Base-by-base conservation (phyloP, 2,888 invertebrate genomes). In the Pseudanteris insignis region DNA sequence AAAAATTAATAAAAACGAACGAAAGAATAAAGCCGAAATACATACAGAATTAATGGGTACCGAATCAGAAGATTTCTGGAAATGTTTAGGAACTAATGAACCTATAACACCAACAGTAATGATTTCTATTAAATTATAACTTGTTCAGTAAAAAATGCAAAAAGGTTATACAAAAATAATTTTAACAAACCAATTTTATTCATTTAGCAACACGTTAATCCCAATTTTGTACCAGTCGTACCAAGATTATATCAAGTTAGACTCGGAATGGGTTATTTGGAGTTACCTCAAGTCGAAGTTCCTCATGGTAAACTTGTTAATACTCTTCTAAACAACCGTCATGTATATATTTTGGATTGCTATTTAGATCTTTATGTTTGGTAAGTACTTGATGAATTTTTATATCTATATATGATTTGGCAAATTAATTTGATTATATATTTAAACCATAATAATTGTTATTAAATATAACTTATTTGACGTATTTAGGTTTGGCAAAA, bases 1-100 rank as follows among this genome's bases (percentile, higher is more conserved):
- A 80, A 98, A 98, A 81, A 94, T 99, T 53, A 99, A 97, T 81
- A 98, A 98, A 81, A 94, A 96, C 75, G 99, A 99, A 80, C 84
- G 98, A 11, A 99, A 99, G 80, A 94, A 94, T 76, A 91, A 91
- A 77, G 90, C 96, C 0, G 96, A 96, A 73, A 89, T 99, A 48
- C 82, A 92, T 29, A 88, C 92, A 0, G 91, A 95, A 77, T 83
- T 84, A 25, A 91, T 93, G 79, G 91, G 90, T 0, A 86, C 88
- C 51, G 97, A 98, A 75, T 88, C 89, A 3, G 82, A 82, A 3
- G 91, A 91, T 14, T 98, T 99, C 82, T 94, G 96, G 92, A 83
- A 85, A 44, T 83, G 84, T 12, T 79, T 98, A 11, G 88, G 87
- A 0, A 82, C 84, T 60, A 79, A 77, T 32, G 84, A 83, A 7